Evolutionary conservation across 2,113 vertebrate genomes (phyloP).

Genomic region (Hydropotes inermis): DNA sequence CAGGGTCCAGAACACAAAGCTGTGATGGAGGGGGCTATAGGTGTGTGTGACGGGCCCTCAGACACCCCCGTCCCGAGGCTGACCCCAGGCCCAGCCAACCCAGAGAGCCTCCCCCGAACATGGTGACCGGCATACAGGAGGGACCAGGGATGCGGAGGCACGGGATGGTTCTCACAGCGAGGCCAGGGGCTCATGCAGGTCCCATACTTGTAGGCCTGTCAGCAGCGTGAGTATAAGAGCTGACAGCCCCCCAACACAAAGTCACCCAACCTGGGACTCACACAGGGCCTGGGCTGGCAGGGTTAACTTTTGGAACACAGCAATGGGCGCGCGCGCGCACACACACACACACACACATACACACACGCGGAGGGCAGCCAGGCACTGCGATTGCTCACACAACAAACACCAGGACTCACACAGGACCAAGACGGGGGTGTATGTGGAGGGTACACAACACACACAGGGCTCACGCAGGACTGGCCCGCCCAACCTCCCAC

Average conservation of each 20-base stretch:
- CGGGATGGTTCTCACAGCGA: not conserved
- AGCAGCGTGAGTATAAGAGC: not conserved
- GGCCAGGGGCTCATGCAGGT: not conserved
- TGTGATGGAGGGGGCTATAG: not conserved
- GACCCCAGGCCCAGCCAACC: not conserved
- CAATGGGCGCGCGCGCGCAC: accelerated
- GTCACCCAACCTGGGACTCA: not conserved
- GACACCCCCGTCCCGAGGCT: not conserved
- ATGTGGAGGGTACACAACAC: not conserved
- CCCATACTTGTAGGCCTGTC: not conserved
- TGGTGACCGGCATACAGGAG: not conserved
- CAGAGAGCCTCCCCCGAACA: not conserved
- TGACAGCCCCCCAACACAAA: not conserved
- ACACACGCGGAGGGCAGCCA: not conserved
- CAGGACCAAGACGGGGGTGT: not conserved
- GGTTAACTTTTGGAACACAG: not conserved
- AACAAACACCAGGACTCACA: not conserved
- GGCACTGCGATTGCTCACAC: not conserved
- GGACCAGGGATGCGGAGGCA: not conserved
- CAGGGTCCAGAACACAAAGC: not conserved
- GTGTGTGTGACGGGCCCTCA: not conserved
- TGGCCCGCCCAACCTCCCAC: not conserved
- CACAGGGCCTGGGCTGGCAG: not conserved
- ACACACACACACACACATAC: not conserved
- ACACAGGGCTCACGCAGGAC: not conserved